These are phyloP conservation scores for Hippocampus kuda DNA, from an alignment of 2,797 vertebrate species.

Conservation along the genomic window DNA sequence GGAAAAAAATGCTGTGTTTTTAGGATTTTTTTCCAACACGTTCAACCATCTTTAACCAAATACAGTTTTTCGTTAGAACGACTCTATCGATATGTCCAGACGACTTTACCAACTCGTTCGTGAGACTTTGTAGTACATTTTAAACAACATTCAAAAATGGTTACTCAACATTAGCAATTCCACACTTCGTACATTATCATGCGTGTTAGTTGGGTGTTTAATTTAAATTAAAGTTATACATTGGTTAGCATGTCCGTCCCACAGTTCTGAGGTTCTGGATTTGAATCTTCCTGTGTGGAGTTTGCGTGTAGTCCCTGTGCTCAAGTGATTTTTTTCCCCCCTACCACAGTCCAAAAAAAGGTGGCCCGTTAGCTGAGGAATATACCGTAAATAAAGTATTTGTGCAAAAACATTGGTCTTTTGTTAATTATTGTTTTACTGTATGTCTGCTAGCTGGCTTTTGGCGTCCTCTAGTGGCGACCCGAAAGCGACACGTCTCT, in stretches of 20 bases:
- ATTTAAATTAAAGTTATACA: not conserved
- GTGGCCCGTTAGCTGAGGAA: not conserved
- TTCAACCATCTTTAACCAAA: no score
- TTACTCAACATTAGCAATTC: no score
- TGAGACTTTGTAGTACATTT: no score
- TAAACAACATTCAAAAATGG: no score
- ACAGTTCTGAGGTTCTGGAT: not conserved
- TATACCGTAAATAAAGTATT: not conserved
- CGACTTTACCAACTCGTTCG: no score
- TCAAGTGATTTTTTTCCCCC: no score
- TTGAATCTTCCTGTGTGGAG: not conserved
- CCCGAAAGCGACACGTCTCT: accelerated
- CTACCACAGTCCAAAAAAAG: no score
- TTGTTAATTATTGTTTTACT: not conserved
- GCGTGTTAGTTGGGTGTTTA: not conserved
- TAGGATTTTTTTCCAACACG: no score
- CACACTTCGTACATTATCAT: not conserved
- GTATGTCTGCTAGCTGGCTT: not conserved
- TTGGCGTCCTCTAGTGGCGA: slow-evolving; percentile 25
- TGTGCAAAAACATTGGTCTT: no score
- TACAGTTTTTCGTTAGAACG: no score
- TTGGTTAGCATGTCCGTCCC: not conserved
- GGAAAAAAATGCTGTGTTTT: no score
- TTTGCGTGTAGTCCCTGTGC: not conserved
- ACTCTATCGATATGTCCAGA: no score